Conservation (phyloP, 2,113 vertebrate species). For the Chloebia gouldiae region DNA sequence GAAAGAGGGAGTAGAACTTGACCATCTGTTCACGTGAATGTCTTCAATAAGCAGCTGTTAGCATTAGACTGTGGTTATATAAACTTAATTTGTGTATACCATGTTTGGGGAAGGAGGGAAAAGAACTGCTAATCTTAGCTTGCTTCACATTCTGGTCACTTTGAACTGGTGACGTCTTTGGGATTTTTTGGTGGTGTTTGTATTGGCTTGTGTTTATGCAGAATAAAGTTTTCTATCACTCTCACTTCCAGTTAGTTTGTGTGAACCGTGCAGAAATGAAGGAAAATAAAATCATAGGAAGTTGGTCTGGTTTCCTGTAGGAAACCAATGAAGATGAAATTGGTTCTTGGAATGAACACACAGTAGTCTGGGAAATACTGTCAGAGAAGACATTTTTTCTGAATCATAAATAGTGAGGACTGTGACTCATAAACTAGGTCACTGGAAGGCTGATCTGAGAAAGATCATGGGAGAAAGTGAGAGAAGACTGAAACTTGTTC, state of each 20-base stretch:
- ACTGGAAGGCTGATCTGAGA: constrained; percentile 71
- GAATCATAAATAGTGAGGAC: constrained; percentile 75
- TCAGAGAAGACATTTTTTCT: constrained; percentile 75
- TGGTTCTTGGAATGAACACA: constrained; percentile 78
- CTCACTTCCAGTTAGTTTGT: constrained; percentile 76
- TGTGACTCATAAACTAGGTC: constrained; percentile 76
- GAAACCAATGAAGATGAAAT: constrained; percentile 81
- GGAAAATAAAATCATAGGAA: constrained; percentile 85
- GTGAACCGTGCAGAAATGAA: constrained; percentile 75
- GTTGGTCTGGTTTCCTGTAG: constrained; percentile 82
- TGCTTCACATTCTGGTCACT: constrained; percentile 42
- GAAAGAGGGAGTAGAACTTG: neutral
- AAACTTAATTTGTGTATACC: neutral
- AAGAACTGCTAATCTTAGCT: constrained; percentile 54
- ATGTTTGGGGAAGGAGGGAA: neutral
- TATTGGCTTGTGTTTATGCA: constrained; percentile 66
- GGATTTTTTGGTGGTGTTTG: constrained; percentile 64
- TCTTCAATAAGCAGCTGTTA: neutral
- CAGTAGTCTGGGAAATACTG: constrained; percentile 77
- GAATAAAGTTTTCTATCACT: constrained; percentile 70
- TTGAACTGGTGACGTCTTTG: constrained; percentile 42
- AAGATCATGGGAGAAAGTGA: constrained; percentile 71
- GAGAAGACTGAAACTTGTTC: constrained; percentile 50
- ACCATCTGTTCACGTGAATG: neutral
- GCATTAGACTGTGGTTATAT: neutral